Conservation (phyloP, 2,888 invertebrate genomes). For the Mechanitis messenoides region DNA sequence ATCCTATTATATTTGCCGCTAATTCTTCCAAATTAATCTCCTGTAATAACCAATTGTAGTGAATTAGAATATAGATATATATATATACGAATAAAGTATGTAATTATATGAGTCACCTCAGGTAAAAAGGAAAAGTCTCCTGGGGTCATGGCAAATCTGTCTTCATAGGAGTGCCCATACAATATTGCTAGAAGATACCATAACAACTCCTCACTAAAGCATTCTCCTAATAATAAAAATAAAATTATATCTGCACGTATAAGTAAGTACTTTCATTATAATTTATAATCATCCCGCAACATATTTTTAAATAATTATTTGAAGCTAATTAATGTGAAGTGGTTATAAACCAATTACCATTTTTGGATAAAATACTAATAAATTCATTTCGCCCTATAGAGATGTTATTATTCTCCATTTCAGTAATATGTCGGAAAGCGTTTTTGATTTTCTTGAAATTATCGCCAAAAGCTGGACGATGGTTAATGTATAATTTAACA, state of each 20-base stretch:
- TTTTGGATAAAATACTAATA: slow-evolving; percentile 52
- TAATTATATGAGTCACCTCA: slow-evolving; percentile 38
- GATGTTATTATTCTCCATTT: slow-evolving; percentile 33
- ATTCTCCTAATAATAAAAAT: slow-evolving; percentile 46
- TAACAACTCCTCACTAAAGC: slow-evolving; percentile 48
- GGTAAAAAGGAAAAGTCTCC: slow-evolving; percentile 61
- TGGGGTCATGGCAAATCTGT: slow-evolving; percentile 46
- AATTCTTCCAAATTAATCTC: slow-evolving; percentile 60
- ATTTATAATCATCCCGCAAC: neutral
- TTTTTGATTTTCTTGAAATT: slow-evolving; percentile 56
- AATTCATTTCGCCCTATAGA: slow-evolving; percentile 59
- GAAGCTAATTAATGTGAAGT: neutral
- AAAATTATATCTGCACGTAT: too few relatives aligned
- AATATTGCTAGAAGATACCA: slow-evolving; percentile 65
- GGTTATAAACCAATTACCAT: slow-evolving; percentile 41
- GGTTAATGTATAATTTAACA: slow-evolving; percentile 80
- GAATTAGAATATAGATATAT: too few relatives aligned
- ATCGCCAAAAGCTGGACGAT: slow-evolving; percentile 78
- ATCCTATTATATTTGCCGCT: slow-evolving; percentile 67
- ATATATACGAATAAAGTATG: too few relatives aligned
- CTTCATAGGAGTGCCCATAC: slow-evolving; percentile 55
- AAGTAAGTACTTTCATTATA: too few relatives aligned
- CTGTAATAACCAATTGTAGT: slow-evolving; percentile 37
- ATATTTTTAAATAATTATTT: neutral
- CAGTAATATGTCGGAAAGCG: slow-evolving; percentile 68